Base-by-base conservation (phyloP, 2,113 vertebrate genomes). In the Trematomus loennbergii region DNA sequence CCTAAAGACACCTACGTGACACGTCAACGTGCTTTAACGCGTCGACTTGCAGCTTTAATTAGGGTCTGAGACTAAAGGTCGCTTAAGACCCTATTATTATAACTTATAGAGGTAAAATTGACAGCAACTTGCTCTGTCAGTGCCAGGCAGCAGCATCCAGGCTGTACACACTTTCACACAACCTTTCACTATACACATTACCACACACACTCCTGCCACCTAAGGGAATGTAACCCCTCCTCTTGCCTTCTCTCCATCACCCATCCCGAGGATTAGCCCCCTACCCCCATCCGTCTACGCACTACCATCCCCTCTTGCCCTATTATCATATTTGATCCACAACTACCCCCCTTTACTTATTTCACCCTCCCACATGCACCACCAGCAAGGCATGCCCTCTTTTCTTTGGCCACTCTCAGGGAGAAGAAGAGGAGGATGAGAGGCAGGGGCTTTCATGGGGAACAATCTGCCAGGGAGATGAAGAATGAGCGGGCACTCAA, bases 401-500 rank as follows among this genome's bases (percentile, higher is more conserved):
- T 94, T 96, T 96, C 95, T 94, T 92, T 89, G 89, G 87, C 86
- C 87, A 92, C 94, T 94, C 92, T 94, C 92, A 91, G 93, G 87
- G 85, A 94, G 92, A 93, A 93, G 94, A 95, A 92, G 94, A 95
- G 91, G 94, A 94, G 92, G 94, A 93, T 93, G 94, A 95, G 94
- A 94, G 92, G 92, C 90, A 88, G 82, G 83, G 91, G 87, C 93
- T 95, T 95, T 92, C 89, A 79, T 75, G 94, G 79, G 91, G 93
- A 96, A 96, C 95, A 95, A 96, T 96, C 95, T 87, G 91, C 83
- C 95, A 94, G 93, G 90, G 94, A 93, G 93, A 86, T 90, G 87
- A 94, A 96, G 94, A 96, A 96, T 95, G 96, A 96, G 95, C 94
- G 94, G 95, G 95, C 95, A 96, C 97, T 97, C 96, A 96, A 97